phyloP scores from a whole-genome alignment of 2,113 vertebrate species.

The Trichomycterus rosablanca region DNA sequence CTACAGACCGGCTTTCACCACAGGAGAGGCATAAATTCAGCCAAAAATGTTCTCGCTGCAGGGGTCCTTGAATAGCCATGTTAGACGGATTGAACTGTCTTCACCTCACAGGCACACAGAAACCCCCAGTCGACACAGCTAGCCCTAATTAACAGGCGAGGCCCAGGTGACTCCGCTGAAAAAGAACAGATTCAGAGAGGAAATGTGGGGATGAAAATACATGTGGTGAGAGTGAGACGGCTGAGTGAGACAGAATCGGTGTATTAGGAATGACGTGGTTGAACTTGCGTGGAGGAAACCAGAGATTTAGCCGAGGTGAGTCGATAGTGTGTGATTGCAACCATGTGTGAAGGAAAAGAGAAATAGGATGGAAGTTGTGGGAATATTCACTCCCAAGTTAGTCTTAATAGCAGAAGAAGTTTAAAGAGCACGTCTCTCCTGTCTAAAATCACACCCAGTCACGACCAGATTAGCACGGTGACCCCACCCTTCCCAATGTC shows the following conservation, averaged over 20 bases:
- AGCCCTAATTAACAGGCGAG: slow-evolving; percentile 1
- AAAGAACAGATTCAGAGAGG: neutral
- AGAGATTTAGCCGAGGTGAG: too few species aligned
- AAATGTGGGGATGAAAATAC: neutral
- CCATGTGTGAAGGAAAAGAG: slow-evolving; percentile 7
- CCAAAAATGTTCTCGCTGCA: too few species aligned
- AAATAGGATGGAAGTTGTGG: neutral
- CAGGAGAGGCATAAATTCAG: too few species aligned
- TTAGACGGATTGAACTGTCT: slow-evolving; percentile 21
- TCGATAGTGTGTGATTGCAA: slow-evolving; percentile 10
- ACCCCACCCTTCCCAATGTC: slow-evolving; percentile 59
- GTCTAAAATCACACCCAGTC: slow-evolving; percentile 49
- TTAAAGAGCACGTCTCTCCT: slow-evolving; percentile 45
- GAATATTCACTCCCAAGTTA: slow-evolving; percentile 49
- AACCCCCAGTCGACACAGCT: neutral
- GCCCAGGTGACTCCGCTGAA: neutral
- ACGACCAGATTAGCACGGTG: slow-evolving; percentile 60
- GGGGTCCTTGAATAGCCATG: neutral
- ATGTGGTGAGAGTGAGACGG: neutral
- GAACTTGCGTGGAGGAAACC: neutral
- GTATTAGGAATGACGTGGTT: slow-evolving; percentile 4
- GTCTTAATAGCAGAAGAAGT: slow-evolving; percentile 53
- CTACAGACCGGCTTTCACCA: too few species aligned
- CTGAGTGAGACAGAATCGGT: too few species aligned
- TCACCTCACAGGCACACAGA: neutral